Conservation (phyloP, 2,113 vertebrate genomes). For the Petrocephalus microphthalmus region DNA sequence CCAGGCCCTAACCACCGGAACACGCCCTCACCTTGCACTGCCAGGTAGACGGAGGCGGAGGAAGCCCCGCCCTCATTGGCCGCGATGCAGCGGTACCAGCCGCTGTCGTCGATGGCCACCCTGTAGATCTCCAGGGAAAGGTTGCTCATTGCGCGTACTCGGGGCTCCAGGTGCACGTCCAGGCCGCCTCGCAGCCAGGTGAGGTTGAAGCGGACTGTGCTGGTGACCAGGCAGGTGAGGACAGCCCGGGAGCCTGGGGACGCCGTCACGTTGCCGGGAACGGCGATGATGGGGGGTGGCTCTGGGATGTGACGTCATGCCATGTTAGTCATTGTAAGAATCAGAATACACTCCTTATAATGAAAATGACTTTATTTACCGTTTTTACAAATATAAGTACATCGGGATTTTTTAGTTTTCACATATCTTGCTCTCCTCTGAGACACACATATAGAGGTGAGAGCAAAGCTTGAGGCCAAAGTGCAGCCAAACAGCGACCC, state of each 20-base stretch:
- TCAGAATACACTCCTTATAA: not conserved
- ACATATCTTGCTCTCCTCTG: not conserved
- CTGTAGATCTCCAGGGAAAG: constrained; percentile 71
- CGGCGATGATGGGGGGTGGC: constrained; percentile 75
- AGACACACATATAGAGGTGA: not conserved
- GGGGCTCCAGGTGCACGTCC: constrained; percentile 59
- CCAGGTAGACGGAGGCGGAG: constrained; percentile 65
- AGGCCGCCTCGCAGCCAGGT: constrained; percentile 73
- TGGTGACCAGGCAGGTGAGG: constrained; percentile 73
- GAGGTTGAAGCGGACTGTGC: constrained; percentile 78
- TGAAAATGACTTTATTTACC: not conserved
- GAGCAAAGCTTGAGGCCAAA: not conserved
- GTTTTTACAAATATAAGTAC: not conserved
- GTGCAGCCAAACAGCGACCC: not conserved
- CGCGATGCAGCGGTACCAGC: constrained; percentile 73
- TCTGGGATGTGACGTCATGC: constrained; percentile 57
- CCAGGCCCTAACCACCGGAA: not conserved
- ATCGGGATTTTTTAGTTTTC: not conserved
- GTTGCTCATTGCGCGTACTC: constrained; percentile 58
- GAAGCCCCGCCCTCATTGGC: constrained; percentile 73
- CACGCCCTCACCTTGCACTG: constrained; percentile 75
- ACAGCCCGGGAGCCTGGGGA: constrained; percentile 65
- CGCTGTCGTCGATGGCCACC: constrained; percentile 61
- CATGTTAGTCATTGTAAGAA: not conserved
- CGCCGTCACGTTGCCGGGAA: constrained; percentile 64